Evolutionary conservation across 1,140 invertebrate genomes (phyloP), one percentile per base, ranked within the genome.

Genomic region (Drosophila orena): DNA sequence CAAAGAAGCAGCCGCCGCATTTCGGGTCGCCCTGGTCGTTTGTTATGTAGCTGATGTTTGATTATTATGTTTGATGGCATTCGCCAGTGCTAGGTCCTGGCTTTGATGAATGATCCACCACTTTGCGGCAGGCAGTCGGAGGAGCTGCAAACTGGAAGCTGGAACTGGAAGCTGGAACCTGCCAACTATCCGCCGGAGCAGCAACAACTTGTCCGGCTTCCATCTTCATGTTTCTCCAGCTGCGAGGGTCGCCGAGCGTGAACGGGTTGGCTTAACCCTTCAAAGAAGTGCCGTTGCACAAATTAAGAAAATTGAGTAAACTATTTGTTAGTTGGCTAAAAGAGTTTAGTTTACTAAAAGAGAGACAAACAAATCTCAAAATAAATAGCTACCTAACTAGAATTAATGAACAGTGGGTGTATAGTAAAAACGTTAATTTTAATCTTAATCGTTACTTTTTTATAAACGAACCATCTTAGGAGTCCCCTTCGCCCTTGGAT

Each of bases 31-130:
- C 46, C 20, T 70, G 65, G 81, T 89, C 85, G 85, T 89, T 89
- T 89, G 84, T 89, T 89, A 89, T 89, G 85, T 78, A 84, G 77
- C 79, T 89, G 84, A 89, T 89, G 84, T 89, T 89, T 89, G 84
- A 89, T 89, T 89, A 89, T 89, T 89, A 89, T 89, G 85, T 89
- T 89, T 89, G 84, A 89, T 89, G 84, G 84, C 79, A 80, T 79
- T 84, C 57, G 62, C 59, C 61, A 75, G 74, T 65, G 72, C 75
- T 46, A 24, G 61, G 37, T 38, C 59, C 57, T 59, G 50, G 66
- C 70, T 89, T 88, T 89, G 83, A 88, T 88, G 84, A 88, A 88
- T 89, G 83, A 88, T 89, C 72, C 75, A 50, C 56, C 76, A 79
- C 79, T 88, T 83, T 79, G 55, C 59, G 62, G 59, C 76, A 83